Conservation (phyloP, 2,888 invertebrate genomes). For the Quadriops clusia region DNA sequence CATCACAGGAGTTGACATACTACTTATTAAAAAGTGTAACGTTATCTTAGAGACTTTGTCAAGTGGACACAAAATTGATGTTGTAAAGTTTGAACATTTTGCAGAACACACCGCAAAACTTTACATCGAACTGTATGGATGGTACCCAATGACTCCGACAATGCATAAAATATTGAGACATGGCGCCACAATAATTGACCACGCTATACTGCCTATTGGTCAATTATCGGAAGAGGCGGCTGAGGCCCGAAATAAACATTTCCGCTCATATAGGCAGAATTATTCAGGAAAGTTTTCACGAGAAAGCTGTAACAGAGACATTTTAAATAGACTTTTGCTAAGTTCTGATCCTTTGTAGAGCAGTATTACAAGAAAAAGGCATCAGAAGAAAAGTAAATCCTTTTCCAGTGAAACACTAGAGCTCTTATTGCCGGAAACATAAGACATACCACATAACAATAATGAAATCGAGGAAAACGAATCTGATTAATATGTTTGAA, state of each 20-base stretch:
- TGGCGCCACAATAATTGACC: conserved; percentile 19
- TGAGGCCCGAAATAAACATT: conserved; percentile 15
- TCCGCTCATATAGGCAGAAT: conserved; percentile 18
- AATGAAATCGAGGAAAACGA: conserved; percentile 2
- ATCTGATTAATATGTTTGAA: conserved; percentile 2
- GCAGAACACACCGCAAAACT: conserved; percentile 6
- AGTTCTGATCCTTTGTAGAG: too few relatives aligned
- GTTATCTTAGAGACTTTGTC: conserved; percentile 10
- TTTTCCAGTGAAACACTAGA: conserved; percentile 1
- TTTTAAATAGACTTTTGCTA: conserved; percentile 2
- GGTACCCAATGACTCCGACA: conserved; percentile 14
- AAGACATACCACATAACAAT: background rate
- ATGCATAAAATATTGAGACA: conserved; percentile 25
- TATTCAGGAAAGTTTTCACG: conserved; percentile 4
- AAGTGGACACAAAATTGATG: conserved; percentile 8
- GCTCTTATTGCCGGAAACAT: conserved; percentile 1
- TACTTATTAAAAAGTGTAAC: too few relatives aligned
- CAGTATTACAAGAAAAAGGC: background rate
- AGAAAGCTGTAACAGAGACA: conserved; percentile 3
- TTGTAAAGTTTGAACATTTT: conserved; percentile 5
- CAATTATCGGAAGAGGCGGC: conserved; percentile 13
- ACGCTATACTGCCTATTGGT: conserved; percentile 9
- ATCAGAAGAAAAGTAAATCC: background rate
- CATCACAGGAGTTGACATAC: conserved; percentile 9
- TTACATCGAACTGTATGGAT: conserved; percentile 2